Conservation (phyloP, 2,888 invertebrate genomes). For the Caenorhabditis drosophilae region DNA sequence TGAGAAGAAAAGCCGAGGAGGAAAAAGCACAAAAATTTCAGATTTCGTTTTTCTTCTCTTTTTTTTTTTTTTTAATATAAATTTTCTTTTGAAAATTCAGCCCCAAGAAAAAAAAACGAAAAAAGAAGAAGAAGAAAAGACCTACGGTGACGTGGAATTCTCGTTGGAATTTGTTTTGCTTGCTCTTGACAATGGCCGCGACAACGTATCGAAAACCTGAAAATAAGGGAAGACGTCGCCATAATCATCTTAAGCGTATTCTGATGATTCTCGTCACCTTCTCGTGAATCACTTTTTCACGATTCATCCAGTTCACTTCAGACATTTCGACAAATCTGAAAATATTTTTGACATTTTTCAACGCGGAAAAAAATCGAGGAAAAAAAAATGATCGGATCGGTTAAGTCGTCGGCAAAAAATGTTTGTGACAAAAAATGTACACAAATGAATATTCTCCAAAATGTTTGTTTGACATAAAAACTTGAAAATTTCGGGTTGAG, state of each 20-base stretch:
- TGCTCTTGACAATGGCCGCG: slow-evolving; percentile 46
- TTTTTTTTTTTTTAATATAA: too few relatives aligned
- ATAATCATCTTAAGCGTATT: background rate
- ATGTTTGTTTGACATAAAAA: too few relatives aligned
- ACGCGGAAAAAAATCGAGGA: background rate
- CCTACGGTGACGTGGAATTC: background rate
- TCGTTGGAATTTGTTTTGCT: slow-evolving; percentile 12
- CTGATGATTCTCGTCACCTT: slow-evolving; percentile 25
- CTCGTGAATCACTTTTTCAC: slow-evolving; percentile 45
- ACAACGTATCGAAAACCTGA: slow-evolving; percentile 48
- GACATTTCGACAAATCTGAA: slow-evolving; percentile 13
- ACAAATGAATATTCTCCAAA: background rate
- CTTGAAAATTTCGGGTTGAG: too few relatives aligned
- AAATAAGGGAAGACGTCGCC: background rate
- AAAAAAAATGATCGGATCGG: too few relatives aligned
- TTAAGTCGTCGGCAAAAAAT: background rate
- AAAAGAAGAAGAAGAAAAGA: too few relatives aligned
- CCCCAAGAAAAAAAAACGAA: too few relatives aligned
- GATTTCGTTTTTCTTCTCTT: too few relatives aligned
- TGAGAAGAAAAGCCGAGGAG: too few relatives aligned
- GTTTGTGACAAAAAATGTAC: background rate
- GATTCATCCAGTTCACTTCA: slow-evolving; percentile 35
- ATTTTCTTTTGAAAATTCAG: too few relatives aligned
- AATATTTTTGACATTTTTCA: background rate
- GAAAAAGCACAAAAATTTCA: too few relatives aligned